These are phyloP conservation scores for Plecotus auritus DNA, from an alignment of 2,113 vertebrate species.

Conservation along the genomic window DNA sequence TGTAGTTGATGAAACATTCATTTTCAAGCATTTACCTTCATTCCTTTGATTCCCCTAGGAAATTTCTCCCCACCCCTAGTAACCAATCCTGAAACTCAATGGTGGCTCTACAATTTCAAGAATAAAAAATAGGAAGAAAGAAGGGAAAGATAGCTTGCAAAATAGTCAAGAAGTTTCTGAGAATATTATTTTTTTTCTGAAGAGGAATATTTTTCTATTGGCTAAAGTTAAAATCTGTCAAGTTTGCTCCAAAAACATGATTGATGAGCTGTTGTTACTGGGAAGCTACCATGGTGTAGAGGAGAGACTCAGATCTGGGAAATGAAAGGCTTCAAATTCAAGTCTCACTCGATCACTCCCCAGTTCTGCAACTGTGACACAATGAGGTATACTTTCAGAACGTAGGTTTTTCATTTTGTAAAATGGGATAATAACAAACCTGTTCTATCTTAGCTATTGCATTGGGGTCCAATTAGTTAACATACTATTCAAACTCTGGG, in stretches of 20 bases:
- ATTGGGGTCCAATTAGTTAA: neutral
- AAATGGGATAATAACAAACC: neutral
- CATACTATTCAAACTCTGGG: neutral
- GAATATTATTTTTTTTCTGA: neutral
- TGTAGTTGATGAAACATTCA: neutral
- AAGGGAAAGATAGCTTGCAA: neutral
- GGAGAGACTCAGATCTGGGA: neutral
- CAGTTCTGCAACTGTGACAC: neutral
- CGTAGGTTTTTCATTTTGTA: neutral
- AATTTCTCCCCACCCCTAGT: neutral
- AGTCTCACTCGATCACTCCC: neutral
- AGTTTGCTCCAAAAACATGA: neutral
- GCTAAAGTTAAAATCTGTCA: neutral
- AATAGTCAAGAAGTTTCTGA: neutral
- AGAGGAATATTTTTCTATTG: neutral
- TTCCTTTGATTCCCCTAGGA: neutral
- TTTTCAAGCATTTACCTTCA: neutral
- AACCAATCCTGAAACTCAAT: neutral
- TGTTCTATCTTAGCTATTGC: neutral
- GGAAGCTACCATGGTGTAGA: neutral
- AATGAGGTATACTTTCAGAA: neutral
- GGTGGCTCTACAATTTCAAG: neutral
- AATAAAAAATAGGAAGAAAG: neutral
- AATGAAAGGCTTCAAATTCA: neutral
- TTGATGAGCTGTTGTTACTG: neutral